phyloP scores from a whole-genome alignment of 2,888 invertebrate species.

The Apodemia mormo region DNA sequence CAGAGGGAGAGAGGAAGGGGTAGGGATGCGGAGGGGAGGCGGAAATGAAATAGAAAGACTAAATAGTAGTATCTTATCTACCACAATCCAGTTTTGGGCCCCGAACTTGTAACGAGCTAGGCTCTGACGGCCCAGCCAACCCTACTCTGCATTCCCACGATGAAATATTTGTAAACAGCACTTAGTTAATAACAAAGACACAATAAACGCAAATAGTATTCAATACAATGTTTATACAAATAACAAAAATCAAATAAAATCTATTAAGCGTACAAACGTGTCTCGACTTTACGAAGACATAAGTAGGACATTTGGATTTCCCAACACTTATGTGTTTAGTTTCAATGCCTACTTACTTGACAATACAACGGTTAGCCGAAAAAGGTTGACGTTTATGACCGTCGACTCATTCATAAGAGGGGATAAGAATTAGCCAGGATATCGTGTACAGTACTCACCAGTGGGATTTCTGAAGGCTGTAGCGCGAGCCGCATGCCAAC shows the following conservation, averaged over 20 bases:
- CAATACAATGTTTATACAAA: background rate
- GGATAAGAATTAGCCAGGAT: conserved; percentile 65
- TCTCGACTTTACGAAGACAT: conserved; percentile 32
- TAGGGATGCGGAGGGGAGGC: too few species aligned
- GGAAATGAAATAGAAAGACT: background rate
- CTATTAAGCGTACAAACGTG: conserved; percentile 27
- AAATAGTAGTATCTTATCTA: too few species aligned
- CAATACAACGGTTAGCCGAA: conserved; percentile 62
- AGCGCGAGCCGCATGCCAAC: conserved; percentile 81
- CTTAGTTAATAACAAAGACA: too few species aligned
- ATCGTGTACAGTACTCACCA: conserved; percentile 58
- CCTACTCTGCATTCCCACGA: too few species aligned
- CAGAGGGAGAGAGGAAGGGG: too few species aligned
- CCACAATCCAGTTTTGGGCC: too few species aligned
- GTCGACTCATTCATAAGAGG: conserved; percentile 53
- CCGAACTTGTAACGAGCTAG: too few species aligned
- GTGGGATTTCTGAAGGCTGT: conserved; percentile 82
- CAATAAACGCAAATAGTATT: background rate
- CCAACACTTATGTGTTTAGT: conserved; percentile 50
- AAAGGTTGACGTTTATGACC: conserved; percentile 54
- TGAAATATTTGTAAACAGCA: too few species aligned
- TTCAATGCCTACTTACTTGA: conserved; percentile 44
- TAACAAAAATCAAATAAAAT: conserved; percentile 17
- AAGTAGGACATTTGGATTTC: conserved; percentile 57
- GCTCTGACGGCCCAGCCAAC: too few species aligned